Evolutionary conservation across 2,113 vertebrate genomes (phyloP), one percentile per base, ranked within the genome.

Genomic region (Ceyx melanurus): DNA sequence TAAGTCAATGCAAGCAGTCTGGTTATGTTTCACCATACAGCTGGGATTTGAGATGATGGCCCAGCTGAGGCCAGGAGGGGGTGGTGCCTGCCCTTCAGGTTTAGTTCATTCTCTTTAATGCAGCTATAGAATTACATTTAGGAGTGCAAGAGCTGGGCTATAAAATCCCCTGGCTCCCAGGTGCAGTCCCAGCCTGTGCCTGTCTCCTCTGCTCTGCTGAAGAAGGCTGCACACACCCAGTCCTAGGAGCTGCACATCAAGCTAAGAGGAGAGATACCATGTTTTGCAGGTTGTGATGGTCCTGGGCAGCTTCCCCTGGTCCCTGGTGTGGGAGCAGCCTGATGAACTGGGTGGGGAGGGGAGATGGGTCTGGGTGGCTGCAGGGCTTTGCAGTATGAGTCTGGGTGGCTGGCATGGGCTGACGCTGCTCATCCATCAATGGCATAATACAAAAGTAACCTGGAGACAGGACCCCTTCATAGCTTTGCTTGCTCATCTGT

Each of bases 191-290:
- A 77, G 68, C 6, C 13, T 25, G 8, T 35, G 4, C 17, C 10
- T 42, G 20, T 19, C 9, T 65, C 9, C 16, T 77, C 26, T 73
- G n/a, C 6, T 43, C 11, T 57, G 6, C 23, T 20, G 6, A 15
- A 70, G 6, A 33, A n/a, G 35, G 20, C 26, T 40, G 13, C 4
- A 12, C 4, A 1, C 10, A 1, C 1, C 4, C 3, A 9, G 13
- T 2, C 4, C 31, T 25, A 19, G 42, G 18, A 26, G 5, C 29
- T 48, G 3, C 5, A 3, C 15, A n/a, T 12, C 26, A 33, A 29
- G 50, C 25, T 9, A n/a, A 56, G 66, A 26, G 31, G 64, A 66
- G 46, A 60, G 43, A 33, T 22, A 40, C 3, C 1, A 6, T 13
- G 0, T 8, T 54, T 19, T 22, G 20, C 5, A 46, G 61, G 37